Evolutionary conservation across 2,113 vertebrate species (phyloP).

Genomic region (Perccottus glenii): DNA sequence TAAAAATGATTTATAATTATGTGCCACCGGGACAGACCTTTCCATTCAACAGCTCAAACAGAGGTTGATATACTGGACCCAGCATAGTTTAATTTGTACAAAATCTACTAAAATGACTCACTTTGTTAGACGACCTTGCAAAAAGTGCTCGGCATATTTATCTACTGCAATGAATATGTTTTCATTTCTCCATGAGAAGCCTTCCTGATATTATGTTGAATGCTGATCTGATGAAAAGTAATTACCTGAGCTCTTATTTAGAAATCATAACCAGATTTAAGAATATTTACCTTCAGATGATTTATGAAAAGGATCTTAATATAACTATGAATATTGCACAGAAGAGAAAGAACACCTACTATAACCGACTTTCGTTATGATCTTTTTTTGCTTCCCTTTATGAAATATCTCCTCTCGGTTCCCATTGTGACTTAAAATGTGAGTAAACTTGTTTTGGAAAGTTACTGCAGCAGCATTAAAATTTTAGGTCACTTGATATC

Average conservation of each 20-base stretch:
- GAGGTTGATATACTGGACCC: too few relatives aligned
- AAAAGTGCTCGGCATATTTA: too few relatives aligned
- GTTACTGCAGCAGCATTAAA: slow-evolving; percentile 32
- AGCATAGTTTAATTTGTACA: too few relatives aligned
- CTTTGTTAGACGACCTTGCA: too few relatives aligned
- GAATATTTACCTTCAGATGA: slow-evolving; percentile 22
- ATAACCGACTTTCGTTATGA: background rate
- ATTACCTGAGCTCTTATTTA: slow-evolving; percentile 22
- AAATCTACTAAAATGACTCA: too few relatives aligned
- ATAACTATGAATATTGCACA: background rate
- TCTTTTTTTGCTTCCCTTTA: background rate
- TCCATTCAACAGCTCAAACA: too few relatives aligned
- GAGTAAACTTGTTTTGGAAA: slow-evolving; percentile 47
- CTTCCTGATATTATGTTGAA: slow-evolving; percentile 2
- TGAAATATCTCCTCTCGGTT: too few relatives aligned
- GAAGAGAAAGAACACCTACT: background rate
- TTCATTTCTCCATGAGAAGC: too few relatives aligned
- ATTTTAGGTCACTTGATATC: slow-evolving; percentile 35
- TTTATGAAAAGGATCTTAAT: background rate
- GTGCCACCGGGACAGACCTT: too few relatives aligned
- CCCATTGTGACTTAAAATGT: slow-evolving; percentile 22
- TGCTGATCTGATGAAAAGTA: slow-evolving; percentile 15
- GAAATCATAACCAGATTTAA: slow-evolving; percentile 28
- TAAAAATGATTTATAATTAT: too few relatives aligned
- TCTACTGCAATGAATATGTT: too few relatives aligned